Percentiles rank a stretch among this genome's conserved stretches.
These are phyloP conservation scores for Benthosema pterotum DNA, from an alignment of 2,797 vertebrate genomes.

Conservation along the genomic window DNA sequence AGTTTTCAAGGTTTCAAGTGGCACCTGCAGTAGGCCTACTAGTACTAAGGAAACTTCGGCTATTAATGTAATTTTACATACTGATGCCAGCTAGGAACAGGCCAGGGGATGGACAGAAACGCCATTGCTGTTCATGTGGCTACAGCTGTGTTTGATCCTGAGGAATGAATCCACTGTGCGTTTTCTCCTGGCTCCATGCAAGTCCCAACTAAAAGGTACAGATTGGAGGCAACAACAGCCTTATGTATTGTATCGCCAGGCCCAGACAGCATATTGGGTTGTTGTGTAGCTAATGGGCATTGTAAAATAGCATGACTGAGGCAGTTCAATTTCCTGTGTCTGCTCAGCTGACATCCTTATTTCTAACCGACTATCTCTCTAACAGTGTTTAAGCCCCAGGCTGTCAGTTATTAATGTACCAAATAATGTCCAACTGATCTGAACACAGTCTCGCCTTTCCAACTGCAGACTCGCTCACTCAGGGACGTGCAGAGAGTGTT, in stretches of 20 bases:
- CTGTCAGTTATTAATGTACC: constrained; percentile 13
- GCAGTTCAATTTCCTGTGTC: neutral
- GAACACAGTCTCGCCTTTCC: neutral
- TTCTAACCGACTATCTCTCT: neutral
- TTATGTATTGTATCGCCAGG: neutral
- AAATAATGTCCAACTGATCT: constrained; percentile 17
- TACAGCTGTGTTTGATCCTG: neutral
- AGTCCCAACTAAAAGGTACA: neutral
- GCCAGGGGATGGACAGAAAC: too few species aligned
- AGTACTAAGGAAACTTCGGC: too few species aligned
- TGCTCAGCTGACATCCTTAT: constrained; percentile 12
- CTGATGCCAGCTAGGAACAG: too few species aligned
- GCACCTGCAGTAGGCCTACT: too few species aligned
- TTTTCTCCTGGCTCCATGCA: neutral
- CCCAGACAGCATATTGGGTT: neutral
- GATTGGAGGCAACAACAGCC: neutral
- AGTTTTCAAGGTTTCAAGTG: too few species aligned
- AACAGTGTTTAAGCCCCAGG: neutral
- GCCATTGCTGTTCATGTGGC: neutral
- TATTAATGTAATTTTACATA: too few species aligned
- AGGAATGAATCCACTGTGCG: constrained; percentile 1
- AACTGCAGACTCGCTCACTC: neutral
- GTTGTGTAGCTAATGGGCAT: constrained; percentile 1
- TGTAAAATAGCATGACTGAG: neutral
- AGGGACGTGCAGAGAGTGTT: too few species aligned